Percentiles rank a stretch among this genome's conserved stretches.
Evolutionary conservation across 2,797 vertebrate genomes (phyloP).

Genomic region (Poecilia wingei): DNA sequence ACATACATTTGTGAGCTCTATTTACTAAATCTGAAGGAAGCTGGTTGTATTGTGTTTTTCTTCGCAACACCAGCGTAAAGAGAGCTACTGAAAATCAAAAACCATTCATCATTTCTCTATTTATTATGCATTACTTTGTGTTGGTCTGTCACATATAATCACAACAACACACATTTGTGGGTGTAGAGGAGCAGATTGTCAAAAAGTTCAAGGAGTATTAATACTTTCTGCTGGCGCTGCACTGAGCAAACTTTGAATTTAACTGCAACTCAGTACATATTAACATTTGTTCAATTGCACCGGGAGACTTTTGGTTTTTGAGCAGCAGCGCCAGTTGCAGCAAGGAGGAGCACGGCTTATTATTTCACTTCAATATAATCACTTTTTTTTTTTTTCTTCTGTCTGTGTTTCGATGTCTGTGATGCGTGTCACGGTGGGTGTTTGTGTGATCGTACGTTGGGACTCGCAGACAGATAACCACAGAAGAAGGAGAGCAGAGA

Average conservation of each 20-base stretch:
- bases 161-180: neutral
- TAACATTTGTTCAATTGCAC: neutral
- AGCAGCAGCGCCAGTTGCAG: slow-evolving; percentile 56
- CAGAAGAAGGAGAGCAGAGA: slow-evolving; percentile 82
- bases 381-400: slow-evolving; percentile 53
- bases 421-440: slow-evolving; percentile 41
- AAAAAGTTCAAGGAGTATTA: neutral
- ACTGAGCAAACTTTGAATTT: neutral
- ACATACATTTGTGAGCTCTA: neutral
- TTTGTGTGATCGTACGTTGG: slow-evolving; percentile 42
- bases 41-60: neutral
- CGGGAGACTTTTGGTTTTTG: slow-evolving; percentile 27
- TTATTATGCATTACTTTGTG: neutral
- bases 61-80: neutral
- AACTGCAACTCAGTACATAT: neutral
- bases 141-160: neutral
- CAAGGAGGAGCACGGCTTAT: slow-evolving; percentile 69
- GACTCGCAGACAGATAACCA: slow-evolving; percentile 82
- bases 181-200: neutral
- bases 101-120: neutral
- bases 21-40: neutral
- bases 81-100: neutral
- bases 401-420: slow-evolving; percentile 58
- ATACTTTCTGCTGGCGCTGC: neutral
- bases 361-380: slow-evolving; percentile 57